Evolutionary conservation across 2,888 invertebrate genomes (phyloP), one percentile per base, ranked within the genome.

Genomic region (Drosophila leonis): DNA sequence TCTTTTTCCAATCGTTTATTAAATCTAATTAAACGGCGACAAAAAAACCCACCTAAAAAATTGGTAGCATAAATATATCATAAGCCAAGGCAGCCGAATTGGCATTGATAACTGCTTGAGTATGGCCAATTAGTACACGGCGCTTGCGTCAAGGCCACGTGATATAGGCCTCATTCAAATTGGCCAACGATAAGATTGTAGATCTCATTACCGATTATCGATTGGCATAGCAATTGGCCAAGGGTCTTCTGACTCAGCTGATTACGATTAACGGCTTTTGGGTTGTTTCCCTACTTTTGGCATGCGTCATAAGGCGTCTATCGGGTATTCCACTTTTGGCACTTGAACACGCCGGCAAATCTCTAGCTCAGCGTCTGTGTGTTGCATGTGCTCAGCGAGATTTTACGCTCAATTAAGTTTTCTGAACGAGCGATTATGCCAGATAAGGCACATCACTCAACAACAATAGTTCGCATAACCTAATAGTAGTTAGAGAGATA

Each of bases 381-480:
- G 33, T 29, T 49, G 46, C 35, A 33, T 27, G 37, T 48, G 54
- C 75, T 56, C 75, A 83, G 78, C 82, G 88, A 49, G 31, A 89
- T 84, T 89, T 87, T 78, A 63, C 85, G 75, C 72, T 72, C 78
- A 82, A 89, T 89, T 87, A 89, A 72, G 72, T 73, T 72, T 80
- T 80, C 82, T 74, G 73, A 78, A 60, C 66, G 68, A 80, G 54
- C 70, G 77, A 85, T 77, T 77, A 77, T 15, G 46, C 13, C 51
- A 55, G 78, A 80, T 78, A 80, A 41, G 62, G 52, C 57, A 57
- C 56, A 61, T 27, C n/a, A 48, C 37, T 57, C 27, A 60, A 37
- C 42, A 56, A 74, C 54, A 83, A 82, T 62, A 61, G 46, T 52
- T 48, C 57, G 48, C 56, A 63, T 70, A 77, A 82, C 61, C 84